Evolutionary conservation across 2,113 vertebrate genomes (phyloP).

Genomic region (Ictalurus punctatus): DNA sequence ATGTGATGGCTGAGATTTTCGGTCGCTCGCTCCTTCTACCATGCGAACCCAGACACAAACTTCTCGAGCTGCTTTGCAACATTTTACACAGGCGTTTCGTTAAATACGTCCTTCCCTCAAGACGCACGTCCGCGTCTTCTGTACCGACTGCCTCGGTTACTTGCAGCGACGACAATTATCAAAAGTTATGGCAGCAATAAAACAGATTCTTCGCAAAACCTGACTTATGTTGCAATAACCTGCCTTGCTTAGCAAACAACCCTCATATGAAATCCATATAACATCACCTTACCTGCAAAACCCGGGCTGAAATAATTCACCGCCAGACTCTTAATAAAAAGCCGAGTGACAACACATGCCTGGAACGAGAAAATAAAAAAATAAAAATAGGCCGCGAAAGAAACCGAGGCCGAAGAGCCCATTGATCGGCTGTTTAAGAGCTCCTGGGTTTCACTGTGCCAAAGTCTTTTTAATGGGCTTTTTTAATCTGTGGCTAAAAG

Average conservation of each 20-base stretch:
- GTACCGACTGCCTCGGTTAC: not conserved
- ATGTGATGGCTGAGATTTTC: not conserved
- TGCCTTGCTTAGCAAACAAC: not conserved
- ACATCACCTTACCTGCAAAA: not conserved
- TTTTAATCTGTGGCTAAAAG: conserved; percentile 50
- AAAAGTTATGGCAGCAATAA: conserved; percentile 15
- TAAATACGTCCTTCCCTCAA: not conserved
- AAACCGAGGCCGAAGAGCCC: not conserved
- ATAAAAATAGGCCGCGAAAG: not conserved
- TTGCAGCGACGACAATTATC: not conserved
- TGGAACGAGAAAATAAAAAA: too few relatives aligned
- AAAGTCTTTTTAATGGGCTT: conserved; percentile 39
- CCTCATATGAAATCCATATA: not conserved
- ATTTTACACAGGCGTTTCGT: not conserved
- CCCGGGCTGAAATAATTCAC: not conserved
- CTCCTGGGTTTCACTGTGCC: conserved; percentile 26
- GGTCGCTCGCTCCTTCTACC: not conserved
- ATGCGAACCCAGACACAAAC: not conserved
- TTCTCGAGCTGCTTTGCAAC: not conserved
- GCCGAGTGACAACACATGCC: not conserved
- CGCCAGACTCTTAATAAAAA: not conserved
- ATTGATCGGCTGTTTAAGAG: conserved; percentile 24
- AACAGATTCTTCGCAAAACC: not conserved
- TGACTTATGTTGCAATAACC: conserved; percentile 15
- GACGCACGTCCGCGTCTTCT: not conserved